A percentile compares a stretch with the other conserved stretches of the same genome.
These are phyloP conservation scores for Notechis scutatus DNA, from an alignment of 2,113 vertebrate genomes.

Conservation along the genomic window DNA sequence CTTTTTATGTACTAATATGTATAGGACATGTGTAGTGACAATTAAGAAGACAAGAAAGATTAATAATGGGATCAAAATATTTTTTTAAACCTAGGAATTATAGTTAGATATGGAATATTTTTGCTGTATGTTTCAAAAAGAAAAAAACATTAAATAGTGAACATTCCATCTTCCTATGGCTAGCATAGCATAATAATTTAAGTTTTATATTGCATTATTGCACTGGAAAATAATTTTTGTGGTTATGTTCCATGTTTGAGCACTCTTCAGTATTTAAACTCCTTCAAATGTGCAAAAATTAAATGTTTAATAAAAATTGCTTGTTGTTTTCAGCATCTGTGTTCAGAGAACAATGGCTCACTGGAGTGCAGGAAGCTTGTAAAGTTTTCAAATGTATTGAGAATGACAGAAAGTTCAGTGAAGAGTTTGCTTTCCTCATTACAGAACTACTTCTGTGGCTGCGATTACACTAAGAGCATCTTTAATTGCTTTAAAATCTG, in stretches of 20 bases:
- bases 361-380: constrained; percentile 98
- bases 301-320: constrained; percentile 90
- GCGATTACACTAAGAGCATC: constrained; percentile 99
- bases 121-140: constrained; percentile 63
- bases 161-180: constrained; percentile 44
- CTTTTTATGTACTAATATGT: neutral
- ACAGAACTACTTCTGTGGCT: constrained; percentile 95
- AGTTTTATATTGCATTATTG: constrained; percentile 66
- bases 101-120: constrained; percentile 60
- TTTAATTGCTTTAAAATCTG: constrained; percentile 99
- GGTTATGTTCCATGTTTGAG: constrained; percentile 77
- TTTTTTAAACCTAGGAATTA: constrained; percentile 24
- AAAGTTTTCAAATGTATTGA: constrained; percentile 98
- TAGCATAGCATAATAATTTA: constrained; percentile 57
- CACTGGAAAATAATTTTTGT: constrained; percentile 66
- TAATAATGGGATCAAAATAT: neutral
- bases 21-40: constrained; percentile 18
- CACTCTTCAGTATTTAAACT: constrained; percentile 84
- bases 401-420: constrained; percentile 99
- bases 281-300: constrained; percentile 84
- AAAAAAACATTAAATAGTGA: constrained; percentile 63
- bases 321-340: constrained; percentile 94
- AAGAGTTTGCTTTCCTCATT: constrained; percentile 99
- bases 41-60: neutral
- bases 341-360: constrained; percentile 96